Evolutionary conservation across 2,888 invertebrate genomes (phyloP).

Genomic region (Plebejus melissa): DNA sequence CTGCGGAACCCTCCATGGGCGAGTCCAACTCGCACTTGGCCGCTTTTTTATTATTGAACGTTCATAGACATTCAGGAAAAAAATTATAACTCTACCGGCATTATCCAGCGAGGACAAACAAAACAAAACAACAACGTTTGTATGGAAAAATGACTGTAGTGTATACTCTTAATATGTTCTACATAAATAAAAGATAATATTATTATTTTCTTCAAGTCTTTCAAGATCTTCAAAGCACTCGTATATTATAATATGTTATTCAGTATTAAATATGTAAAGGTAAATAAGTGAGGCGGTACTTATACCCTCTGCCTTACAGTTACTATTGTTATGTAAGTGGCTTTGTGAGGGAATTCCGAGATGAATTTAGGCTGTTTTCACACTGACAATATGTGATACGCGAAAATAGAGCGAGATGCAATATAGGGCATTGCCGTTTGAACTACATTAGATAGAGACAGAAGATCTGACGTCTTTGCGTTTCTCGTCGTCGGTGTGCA

Average conservation of each 20-base stretch:
- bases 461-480: no score
- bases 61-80: no score
- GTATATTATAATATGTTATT: not conserved
- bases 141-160: no score
- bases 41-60: no score
- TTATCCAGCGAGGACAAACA: no score
- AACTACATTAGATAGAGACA: no score
- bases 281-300: not conserved
- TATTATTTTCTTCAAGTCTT: not conserved
- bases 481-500: no score
- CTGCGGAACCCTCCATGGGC: no score
- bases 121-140: no score
- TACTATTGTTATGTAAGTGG: conserved; percentile 4
- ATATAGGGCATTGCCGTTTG: no score
- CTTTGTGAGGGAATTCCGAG: not conserved
- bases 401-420: not conserved
- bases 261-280: not conserved
- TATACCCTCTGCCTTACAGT: not conserved
- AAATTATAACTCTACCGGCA: no score
- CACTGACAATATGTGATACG: not conserved
- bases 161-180: not conserved
- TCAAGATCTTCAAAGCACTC: not conserved
- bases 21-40: no score
- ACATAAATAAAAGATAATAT: not conserved
- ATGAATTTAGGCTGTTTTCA: not conserved